phyloP scores from a whole-genome alignment of 2,888 invertebrate species.

The Drosophila limbata region DNA sequence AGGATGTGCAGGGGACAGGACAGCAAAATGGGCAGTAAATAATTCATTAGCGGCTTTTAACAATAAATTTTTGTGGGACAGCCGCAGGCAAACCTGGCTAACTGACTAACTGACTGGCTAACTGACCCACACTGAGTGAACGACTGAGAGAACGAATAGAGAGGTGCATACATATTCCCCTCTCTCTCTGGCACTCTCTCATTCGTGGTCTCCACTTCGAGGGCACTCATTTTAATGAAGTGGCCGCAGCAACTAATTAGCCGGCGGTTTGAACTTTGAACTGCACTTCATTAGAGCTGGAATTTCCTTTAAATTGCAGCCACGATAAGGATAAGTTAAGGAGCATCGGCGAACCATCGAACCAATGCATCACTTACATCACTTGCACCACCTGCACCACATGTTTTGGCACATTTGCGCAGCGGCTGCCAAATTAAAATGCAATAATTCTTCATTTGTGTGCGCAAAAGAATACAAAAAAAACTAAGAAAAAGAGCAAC shows the following conservation, averaged over 20 bases:
- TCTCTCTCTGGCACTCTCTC: neutral
- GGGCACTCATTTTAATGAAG: conserved; percentile 75
- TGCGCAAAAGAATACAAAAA: conserved; percentile 10
- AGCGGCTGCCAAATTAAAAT: conserved; percentile 79
- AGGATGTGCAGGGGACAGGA: conserved; percentile 39
- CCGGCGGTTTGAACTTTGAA: conserved; percentile 72
- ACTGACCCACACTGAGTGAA: conserved; percentile 15
- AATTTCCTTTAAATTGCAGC: conserved; percentile 48
- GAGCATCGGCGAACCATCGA: conserved; percentile 19
- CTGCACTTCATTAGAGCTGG: conserved; percentile 69
- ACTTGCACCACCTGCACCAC: conserved; percentile 2
- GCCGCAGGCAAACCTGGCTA: conserved; percentile 33
- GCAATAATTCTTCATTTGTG: conserved; percentile 83
- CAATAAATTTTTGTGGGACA: conserved; percentile 76
- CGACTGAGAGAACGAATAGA: conserved; percentile 9
- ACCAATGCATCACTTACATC: conserved; percentile 11
- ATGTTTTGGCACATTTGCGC: conserved; percentile 59
- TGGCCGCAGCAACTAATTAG: conserved; percentile 69
- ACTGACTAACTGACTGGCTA: conserved; percentile 30
- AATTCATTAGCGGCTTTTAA: conserved; percentile 82
- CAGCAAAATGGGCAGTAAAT: conserved; percentile 74
- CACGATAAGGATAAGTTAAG: conserved; percentile 54
- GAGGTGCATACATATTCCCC: neutral
- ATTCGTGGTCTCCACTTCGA: conserved; percentile 20
- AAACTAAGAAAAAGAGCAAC: conserved; percentile 1